Evolutionary conservation across 2,888 invertebrate species (phyloP).

Genomic region (Epinotia brunnichana): DNA sequence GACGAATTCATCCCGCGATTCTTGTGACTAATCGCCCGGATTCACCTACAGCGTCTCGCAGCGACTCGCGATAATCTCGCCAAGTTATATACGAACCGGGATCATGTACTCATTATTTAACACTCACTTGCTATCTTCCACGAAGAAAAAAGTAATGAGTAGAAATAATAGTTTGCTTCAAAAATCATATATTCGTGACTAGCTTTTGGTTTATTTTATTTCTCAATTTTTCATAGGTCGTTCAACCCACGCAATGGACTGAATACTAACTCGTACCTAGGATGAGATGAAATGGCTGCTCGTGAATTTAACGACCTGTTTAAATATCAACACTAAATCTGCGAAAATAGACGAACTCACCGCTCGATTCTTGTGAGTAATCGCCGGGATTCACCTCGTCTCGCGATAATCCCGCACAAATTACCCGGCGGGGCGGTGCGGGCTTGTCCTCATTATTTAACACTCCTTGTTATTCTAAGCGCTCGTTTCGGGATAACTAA

Average conservation of each 20-base stretch:
- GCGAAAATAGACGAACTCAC: not conserved
- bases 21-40: slow-evolving; percentile 82
- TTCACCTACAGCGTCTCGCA: slow-evolving; percentile 74
- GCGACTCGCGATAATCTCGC: slow-evolving; percentile 80
- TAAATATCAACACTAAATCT: too few species aligned
- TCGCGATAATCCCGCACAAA: slow-evolving; percentile 19
- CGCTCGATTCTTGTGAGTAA: slow-evolving; percentile 11
- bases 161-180: not conserved
- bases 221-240: too few species aligned
- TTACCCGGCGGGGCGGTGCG: slow-evolving; percentile 11
- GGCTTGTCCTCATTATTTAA: slow-evolving; percentile 9
- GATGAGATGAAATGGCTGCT: too few species aligned
- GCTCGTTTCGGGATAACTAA: not conserved
- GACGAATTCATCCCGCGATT: slow-evolving; percentile 71
- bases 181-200: not conserved
- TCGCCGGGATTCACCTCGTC: slow-evolving; percentile 15
- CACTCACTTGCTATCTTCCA: slow-evolving; percentile 59
- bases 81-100: slow-evolving; percentile 57
- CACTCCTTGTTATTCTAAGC: slow-evolving; percentile 18
- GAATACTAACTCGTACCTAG: too few species aligned
- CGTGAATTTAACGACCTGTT: too few species aligned
- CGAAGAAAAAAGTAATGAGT: slow-evolving; percentile 50
- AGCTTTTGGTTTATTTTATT: too few species aligned
- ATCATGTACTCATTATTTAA: slow-evolving; percentile 73
- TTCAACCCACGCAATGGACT: too few species aligned